Base-by-base conservation (phyloP, 2,113 vertebrate species). In the Connochaetes taurinus region DNA sequence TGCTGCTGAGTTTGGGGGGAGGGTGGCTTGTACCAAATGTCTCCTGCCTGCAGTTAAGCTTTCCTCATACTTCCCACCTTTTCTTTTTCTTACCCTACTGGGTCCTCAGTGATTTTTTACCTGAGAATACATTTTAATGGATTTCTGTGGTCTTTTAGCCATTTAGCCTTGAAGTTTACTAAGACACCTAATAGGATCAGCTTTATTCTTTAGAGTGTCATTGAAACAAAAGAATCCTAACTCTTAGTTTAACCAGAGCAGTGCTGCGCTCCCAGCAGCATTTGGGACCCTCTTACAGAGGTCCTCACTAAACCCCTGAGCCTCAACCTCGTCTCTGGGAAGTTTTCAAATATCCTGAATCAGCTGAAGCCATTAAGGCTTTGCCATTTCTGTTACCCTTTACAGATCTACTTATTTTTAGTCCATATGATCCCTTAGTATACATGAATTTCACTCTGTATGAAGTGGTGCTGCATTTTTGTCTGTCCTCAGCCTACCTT, bases 391-490 rank as follows among this genome's bases (percentile, higher is more conserved):
- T n/a, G 13, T 8, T 90, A 76, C 3, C 9, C 92, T 94, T 80
- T 80, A 53, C 2, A 40, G 27, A 45, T 78, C 45, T 52, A 1
- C 93, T 58, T 85, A 7, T 36, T 23, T 94, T 94, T 95, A 17
- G 45, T n/a, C 29, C 83, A 2, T 43, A 7, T 87, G 50, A 82
- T 1, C 31, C 11, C 17, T 19, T 64, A n/a, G 33, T 60, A 86
- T 60, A 55, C 82, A 52, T 97, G 87, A 25, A n/a, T 93, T 93
- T 92, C 11, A 90, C 19, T 21, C 8, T 76, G 6, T 86, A 83
- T 82, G 21, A 62, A 50, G 29, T 57, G 57, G 11, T 15, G 19
- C n/a, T 50, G 29, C 16, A 6, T 64, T 89, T 67, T 60, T 53
- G n/a, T 88, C 71, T 58, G 29, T 95, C 6, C 9, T 64, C 27